These are phyloP conservation scores for cattle (Bos taurus) DNA, from an alignment of 2,113 vertebrate species.

Conservation along the genomic window ARS-UCD2.0 NC_037338.1:92085001-92085500, in stretches of 20 bases:
- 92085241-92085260: neutral
- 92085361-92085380: neutral
- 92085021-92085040: neutral
- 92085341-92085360: neutral
- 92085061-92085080: neutral
- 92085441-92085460: neutral
- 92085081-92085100: neutral
- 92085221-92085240: neutral
- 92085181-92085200: neutral
- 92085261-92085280: neutral
- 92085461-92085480: neutral
- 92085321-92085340: neutral
- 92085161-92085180: neutral
- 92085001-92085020: neutral
- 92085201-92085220: neutral
- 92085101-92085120: neutral
- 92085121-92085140: neutral
- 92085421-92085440: neutral
- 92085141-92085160: neutral
- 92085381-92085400: neutral
- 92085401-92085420: neutral
- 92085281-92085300: neutral
- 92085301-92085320: neutral
- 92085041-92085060: neutral
- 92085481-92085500: neutral